Evolutionary conservation across 1,140 invertebrate species (phyloP).

Genomic region (Acromyrmex echinatior): DNA sequence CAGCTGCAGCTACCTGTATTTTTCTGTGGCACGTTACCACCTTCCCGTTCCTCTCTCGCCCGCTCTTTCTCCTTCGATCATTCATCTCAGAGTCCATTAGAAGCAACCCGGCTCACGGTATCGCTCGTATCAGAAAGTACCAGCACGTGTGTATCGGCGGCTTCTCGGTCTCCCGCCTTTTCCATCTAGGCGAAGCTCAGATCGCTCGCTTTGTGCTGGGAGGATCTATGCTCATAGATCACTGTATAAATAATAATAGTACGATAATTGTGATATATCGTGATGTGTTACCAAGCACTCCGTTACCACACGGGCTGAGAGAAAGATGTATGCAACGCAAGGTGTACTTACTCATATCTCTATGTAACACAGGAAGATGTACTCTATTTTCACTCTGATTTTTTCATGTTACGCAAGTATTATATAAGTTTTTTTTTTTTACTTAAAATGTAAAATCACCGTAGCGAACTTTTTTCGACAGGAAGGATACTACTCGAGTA

Average conservation of each 20-base stretch:
- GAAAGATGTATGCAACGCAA: conserved; percentile 47
- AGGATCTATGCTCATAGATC: conserved; percentile 61
- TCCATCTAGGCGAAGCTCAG: conserved; percentile 46
- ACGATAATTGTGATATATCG: conserved; percentile 63
- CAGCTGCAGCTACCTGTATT: conserved; percentile 46
- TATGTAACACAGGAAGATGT: neutral
- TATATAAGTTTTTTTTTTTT: neutral
- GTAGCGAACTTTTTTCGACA: neutral
- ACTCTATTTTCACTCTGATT: neutral
- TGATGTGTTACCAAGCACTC: conserved; percentile 45
- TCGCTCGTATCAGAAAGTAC: conserved; percentile 74
- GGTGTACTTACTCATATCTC: conserved; percentile 24
- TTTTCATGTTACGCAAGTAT: neutral
- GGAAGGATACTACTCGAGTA: neutral
- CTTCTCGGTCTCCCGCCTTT: conserved; percentile 53
- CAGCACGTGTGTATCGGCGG: conserved; percentile 66
- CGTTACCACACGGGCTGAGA: conserved; percentile 43
- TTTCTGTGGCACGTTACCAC: conserved; percentile 49
- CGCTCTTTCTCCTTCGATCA: conserved; percentile 62
- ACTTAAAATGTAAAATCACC: neutral
- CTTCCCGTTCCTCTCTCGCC: conserved; percentile 4
- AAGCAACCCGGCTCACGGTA: conserved; percentile 64
- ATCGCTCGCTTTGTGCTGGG: conserved; percentile 65
- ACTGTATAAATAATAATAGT: conserved; percentile 62
- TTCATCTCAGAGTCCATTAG: conserved; percentile 76